These are phyloP conservation scores for Panagrolaimus sp. DNA, from an alignment of 1,140 invertebrate genomes.

Conservation along the genomic window DNA sequence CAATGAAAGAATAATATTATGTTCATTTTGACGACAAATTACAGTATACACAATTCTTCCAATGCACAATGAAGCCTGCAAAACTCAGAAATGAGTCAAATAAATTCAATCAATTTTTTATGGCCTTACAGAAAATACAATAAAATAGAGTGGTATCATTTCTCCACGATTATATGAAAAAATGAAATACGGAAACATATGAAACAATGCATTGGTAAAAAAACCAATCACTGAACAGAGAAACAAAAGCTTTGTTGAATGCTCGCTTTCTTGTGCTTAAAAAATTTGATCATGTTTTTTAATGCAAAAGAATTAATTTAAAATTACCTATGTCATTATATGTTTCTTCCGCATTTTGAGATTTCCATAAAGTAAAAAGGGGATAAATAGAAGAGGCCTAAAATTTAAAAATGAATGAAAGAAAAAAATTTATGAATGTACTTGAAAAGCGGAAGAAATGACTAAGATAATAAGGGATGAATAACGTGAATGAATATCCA, in stretches of 20 bases:
- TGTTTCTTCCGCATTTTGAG: neutral
- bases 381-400: neutral
- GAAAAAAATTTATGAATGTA: neutral
- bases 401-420: neutral
- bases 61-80: neutral
- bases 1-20: neutral
- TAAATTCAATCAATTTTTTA: neutral
- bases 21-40: neutral
- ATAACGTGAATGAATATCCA: constrained; percentile 9
- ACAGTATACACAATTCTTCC: neutral
- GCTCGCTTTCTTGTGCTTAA: neutral
- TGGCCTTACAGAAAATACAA: neutral
- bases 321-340: neutral
- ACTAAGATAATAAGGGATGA: neutral
- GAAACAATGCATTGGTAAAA: constrained; percentile 9
- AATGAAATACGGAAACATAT: neutral
- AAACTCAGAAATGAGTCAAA: neutral
- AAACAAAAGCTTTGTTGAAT: neutral
- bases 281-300: neutral
- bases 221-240: neutral
- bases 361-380: constrained; percentile 2
- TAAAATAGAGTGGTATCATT: neutral
- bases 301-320: neutral
- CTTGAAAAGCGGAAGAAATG: constrained; percentile 2
- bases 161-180: neutral